phyloP scores from a whole-genome alignment of 2,888 invertebrate genomes.

The Anagyrus pseudococci region DNA sequence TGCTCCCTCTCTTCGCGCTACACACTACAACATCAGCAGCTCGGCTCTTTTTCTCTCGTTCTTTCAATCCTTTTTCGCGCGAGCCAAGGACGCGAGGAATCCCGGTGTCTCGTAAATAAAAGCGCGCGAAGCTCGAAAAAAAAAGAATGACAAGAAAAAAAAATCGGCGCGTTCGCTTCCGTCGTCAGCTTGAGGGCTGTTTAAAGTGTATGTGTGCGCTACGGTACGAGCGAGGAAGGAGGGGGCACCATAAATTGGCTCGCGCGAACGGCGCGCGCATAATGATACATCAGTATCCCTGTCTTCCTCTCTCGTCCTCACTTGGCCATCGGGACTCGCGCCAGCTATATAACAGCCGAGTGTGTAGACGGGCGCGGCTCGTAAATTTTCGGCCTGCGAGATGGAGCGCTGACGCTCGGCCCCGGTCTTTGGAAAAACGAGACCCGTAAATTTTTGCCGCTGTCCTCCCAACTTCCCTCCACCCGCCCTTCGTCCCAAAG shows the following conservation, averaged over 20 bases:
- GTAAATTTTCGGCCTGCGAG: slow-evolving; percentile 27
- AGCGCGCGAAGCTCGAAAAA: neutral
- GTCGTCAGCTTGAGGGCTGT: slow-evolving; percentile 3
- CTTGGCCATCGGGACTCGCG: slow-evolving; percentile 34
- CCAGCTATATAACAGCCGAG: slow-evolving; percentile 34
- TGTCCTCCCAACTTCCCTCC: no score
- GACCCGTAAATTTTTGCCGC: no score
- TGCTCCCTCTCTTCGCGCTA: no score
- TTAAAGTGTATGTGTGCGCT: no score
- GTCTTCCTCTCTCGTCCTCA: no score
- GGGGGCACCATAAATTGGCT: slow-evolving; percentile 21
- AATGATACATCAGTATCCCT: slow-evolving; percentile 35
- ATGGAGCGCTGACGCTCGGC: no score
- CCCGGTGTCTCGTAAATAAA: slow-evolving; percentile 27
- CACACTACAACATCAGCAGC: no score
- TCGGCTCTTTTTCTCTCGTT: no score
- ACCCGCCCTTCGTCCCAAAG: no score
- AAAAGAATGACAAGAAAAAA: slow-evolving; percentile 1
- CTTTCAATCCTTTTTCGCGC: slow-evolving; percentile 7
- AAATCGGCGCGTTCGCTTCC: slow-evolving; percentile 14
- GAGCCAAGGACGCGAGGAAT: neutral
- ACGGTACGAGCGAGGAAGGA: slow-evolving; percentile 1
- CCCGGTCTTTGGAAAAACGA: no score
- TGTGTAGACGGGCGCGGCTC: no score
- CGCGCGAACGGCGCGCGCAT: slow-evolving; percentile 15